Base-by-base conservation (phyloP, 1,140 invertebrate genomes). In the Lordiphosa collinella region DNA sequence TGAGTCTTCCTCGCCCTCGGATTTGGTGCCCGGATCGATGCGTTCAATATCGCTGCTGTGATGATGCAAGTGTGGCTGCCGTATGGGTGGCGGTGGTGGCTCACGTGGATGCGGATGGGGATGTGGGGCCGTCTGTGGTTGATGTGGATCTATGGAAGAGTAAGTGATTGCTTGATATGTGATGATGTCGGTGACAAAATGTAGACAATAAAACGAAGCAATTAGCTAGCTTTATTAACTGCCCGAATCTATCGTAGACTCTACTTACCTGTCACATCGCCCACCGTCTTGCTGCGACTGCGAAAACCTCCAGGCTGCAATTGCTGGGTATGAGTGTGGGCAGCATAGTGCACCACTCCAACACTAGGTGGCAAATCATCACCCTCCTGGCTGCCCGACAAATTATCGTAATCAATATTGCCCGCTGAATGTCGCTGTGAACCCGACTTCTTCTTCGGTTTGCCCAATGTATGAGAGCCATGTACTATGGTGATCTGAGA, bases 341-440 rank as follows among this genome's bases (percentile, higher is more conserved):
- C 65, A 13, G 73, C 86, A 48, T 78, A 86, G 57, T 82, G 84
- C 0, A 78, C 74, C 29, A 79, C 63, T 31, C 74, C 63, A 49
- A 90, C 90, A 48, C 75, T 88, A 52, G 70, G 70, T 0, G 89
- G 70, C 61, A 90, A 63, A 54, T 91, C 90, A 58, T 90, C 89
- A 4, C 80, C 87, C 46, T 89, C 90, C 25, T 91, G 91, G 74
- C 91, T 92, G 65, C 91, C 91, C 6, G 92, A 93, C 40, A 93
- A 86, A 87, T 94, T 93, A 82, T 96, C 95, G 55, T 95, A 94
- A 84, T 97, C 96, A 46, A 97, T 94, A 70, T 95, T 94, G 35
- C 95, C 96, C 55, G 96, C 96, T 32, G 96, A 97, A 82, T 97
- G 94, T 49, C 96, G 91, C 78, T 98, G 96, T 43, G 93, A 93